phyloP scores from a whole-genome alignment of 2,888 invertebrate species.

The Cepaea hortensis region DNA sequence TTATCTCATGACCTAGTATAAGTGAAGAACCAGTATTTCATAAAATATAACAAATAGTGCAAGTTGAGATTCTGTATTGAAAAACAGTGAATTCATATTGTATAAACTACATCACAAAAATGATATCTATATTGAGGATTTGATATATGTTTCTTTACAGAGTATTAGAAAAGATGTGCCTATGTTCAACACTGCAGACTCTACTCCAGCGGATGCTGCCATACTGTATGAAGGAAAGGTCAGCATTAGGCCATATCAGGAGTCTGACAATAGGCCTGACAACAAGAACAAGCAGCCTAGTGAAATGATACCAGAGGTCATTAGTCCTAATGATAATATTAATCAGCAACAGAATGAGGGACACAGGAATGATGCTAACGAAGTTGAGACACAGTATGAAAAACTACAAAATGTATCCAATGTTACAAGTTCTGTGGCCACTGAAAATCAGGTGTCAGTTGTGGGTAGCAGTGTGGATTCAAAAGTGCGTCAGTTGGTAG shows the following conservation, averaged over 20 bases:
- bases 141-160: neutral
- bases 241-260: neutral
- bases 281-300: neutral
- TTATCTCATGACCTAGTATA: no score
- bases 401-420: neutral
- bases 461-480: neutral
- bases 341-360: neutral
- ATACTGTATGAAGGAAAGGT: slow-evolving; percentile 11
- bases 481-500: slow-evolving; percentile 4
- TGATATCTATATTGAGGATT: no score
- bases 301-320: neutral
- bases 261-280: slow-evolving; percentile 20
- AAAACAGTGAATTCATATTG: no score
- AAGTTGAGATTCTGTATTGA: no score
- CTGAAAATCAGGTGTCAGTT: neutral
- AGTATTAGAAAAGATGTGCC: neutral
- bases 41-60: no score
- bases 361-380: neutral
- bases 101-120: no score
- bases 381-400: neutral
- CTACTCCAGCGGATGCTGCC: slow-evolving; percentile 2
- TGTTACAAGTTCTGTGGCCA: neutral
- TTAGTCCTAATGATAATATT: neutral
- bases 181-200: neutral
- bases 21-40: no score